A percentile compares a stretch with the other conserved stretches of the same genome.
These are phyloP conservation scores for Dipodomys stephensi DNA, from an alignment of 2,113 vertebrate genomes.

Conservation along the genomic window DNA sequence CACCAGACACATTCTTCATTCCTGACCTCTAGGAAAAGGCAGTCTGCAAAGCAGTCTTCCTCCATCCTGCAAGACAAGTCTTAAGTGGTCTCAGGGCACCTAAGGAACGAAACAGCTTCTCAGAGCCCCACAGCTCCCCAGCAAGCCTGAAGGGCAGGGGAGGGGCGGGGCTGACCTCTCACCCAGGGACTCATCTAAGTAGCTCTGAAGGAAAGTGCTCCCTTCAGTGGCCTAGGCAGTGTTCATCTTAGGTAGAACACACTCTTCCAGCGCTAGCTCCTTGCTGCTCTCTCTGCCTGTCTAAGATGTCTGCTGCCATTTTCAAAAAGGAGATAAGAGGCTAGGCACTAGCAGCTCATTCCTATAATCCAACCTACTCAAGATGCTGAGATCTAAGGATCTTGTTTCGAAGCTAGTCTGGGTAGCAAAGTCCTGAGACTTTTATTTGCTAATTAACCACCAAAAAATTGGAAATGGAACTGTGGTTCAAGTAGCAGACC, in stretches of 20 bases:
- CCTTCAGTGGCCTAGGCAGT: background rate
- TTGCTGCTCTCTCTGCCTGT: background rate
- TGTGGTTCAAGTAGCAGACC: no score
- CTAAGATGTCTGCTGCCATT: background rate
- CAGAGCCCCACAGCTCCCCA: background rate
- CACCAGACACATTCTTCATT: background rate
- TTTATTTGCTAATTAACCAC: no score
- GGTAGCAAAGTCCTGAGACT: no score
- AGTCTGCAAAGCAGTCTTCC: background rate
- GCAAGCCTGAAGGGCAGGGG: background rate
- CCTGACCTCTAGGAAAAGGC: background rate
- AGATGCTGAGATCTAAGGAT: no score
- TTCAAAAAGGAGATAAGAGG: background rate
- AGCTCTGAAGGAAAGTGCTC: background rate
- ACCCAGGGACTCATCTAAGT: background rate
- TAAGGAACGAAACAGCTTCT: no score
- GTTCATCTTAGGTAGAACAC: rapidly evolving
- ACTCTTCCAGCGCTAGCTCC: background rate
- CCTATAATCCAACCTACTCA: no score
- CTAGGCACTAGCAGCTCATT: no score
- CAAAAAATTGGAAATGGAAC: no score
- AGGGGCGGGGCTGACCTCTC: rapidly evolving
- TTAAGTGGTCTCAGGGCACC: background rate
- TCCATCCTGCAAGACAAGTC: background rate
- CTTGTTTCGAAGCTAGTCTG: no score